Conservation (phyloP, 2,797 vertebrate genomes). For the Peromyscus aztecus region DNA sequence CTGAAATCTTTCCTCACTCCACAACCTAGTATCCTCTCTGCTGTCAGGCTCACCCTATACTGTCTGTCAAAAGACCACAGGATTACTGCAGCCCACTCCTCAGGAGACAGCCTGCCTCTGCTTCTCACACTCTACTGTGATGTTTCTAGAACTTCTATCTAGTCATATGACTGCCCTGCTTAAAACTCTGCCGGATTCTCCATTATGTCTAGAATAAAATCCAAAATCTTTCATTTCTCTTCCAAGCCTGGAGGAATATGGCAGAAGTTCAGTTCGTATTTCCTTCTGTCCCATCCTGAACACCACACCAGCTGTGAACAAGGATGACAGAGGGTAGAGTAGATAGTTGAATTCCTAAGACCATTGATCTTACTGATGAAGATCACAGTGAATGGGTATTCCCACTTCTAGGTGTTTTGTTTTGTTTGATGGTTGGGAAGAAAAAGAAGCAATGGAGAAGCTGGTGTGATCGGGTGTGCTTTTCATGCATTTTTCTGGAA, state of each 20-base stretch:
- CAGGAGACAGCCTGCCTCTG: not conserved
- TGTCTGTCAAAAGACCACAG: not conserved
- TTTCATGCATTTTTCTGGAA: not conserved
- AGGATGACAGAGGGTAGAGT: too few relatives aligned
- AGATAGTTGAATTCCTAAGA: not conserved
- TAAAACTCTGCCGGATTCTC: not conserved
- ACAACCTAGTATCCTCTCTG: not conserved
- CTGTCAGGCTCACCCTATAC: not conserved
- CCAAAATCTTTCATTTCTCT: not conserved
- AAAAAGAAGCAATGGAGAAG: constrained; percentile 32
- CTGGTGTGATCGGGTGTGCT: not conserved
- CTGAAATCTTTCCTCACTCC: not conserved
- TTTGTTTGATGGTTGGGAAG: not conserved
- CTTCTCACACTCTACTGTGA: not conserved
- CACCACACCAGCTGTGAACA: not conserved
- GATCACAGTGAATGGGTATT: not conserved
- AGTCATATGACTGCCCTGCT: not conserved
- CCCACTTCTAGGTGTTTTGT: not conserved
- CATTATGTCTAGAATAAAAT: not conserved
- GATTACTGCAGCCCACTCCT: not conserved
- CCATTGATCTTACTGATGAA: not conserved
- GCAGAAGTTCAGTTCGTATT: not conserved
- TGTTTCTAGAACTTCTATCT: not conserved
- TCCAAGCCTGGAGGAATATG: not conserved
- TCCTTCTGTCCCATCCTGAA: not conserved